Evolutionary conservation across 2,113 vertebrate genomes (phyloP).

Genomic region (Setophaga kirtlandii): DNA sequence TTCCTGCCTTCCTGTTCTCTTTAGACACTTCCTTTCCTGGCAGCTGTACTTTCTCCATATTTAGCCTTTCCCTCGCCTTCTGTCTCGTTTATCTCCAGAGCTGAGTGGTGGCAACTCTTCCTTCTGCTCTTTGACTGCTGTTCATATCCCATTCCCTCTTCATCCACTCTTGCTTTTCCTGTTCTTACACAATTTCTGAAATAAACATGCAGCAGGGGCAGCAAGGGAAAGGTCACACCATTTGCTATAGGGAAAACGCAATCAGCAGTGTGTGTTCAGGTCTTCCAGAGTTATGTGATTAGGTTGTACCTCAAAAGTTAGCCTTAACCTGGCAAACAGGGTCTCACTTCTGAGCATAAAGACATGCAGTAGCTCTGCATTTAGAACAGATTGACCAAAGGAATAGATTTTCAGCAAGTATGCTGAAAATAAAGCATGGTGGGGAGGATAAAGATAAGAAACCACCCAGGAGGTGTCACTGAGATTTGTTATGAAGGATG

Average conservation of each 20-base stretch:
- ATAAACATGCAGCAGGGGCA: neutral
- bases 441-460: neutral
- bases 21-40: neutral
- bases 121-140: neutral
- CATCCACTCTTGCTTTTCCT: neutral
- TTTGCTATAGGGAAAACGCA: neutral
- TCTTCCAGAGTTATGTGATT: neutral
- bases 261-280: neutral
- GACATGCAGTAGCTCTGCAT: neutral
- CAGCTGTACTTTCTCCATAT: conserved; percentile 17
- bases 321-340: neutral
- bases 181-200: neutral
- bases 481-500: neutral
- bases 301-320: neutral
- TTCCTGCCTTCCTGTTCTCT: conserved; percentile 15
- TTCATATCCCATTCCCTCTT: neutral
- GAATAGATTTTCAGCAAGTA: neutral
- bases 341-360: neutral
- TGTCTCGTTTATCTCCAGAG: neutral
- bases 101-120: neutral
- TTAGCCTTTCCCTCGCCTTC: neutral
- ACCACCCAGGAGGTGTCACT: neutral
- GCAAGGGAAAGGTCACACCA: neutral
- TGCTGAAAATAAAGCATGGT: neutral
- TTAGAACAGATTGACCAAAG: neutral